Base-by-base conservation (phyloP, 2,113 vertebrate species). In the Leucoraja erinaceus region DNA sequence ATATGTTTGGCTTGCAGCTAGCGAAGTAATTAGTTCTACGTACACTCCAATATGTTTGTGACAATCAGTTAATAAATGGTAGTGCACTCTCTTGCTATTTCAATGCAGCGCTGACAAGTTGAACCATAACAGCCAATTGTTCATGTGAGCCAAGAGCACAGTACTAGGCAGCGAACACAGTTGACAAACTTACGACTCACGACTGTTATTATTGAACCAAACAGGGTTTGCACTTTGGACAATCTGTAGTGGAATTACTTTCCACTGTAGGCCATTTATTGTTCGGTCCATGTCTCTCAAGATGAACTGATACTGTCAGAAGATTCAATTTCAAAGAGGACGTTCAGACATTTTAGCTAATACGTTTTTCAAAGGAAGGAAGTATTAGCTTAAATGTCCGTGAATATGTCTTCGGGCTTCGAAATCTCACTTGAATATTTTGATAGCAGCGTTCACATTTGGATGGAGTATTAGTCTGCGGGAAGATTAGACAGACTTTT, bases 31-130 rank as follows among this genome's bases (percentile, higher is more conserved):
- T 38, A 91, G 63, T 72, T 91, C 90, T 68, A 28, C 47, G n/a
- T 91, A 72, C 66, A 72, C 20, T 91, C 18, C 22, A 72, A 63
- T 88, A 91, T 18, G 9, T 54, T 90, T 70, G 61, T 66, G 88
- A 90, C 66, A 38, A 20, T 33, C 88, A 90, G 31, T 90, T 90
- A 90, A 90, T 70, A 90, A 90, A 91, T 70, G 31, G 68, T 90
- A 31, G 68, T 72, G 28, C 38, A 61, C 86, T 22, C 16, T 22
- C 33, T 90, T 18, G 61, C 84, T 47, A 66, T 20, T 33, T 66
- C 84, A 68, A 12, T 90, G 14, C 0, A 91, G 68, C 4, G 22
- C 33, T 25, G 66, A 11, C 33, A 91, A 72, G 28, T 28, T 38
- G 72, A 70, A 91, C 70, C 33, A 28, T 91, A 16, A 91, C 47